These are phyloP conservation scores for Sebastes cheni DNA, from an alignment of 2,797 vertebrate genomes.

Conservation along the genomic window DNA sequence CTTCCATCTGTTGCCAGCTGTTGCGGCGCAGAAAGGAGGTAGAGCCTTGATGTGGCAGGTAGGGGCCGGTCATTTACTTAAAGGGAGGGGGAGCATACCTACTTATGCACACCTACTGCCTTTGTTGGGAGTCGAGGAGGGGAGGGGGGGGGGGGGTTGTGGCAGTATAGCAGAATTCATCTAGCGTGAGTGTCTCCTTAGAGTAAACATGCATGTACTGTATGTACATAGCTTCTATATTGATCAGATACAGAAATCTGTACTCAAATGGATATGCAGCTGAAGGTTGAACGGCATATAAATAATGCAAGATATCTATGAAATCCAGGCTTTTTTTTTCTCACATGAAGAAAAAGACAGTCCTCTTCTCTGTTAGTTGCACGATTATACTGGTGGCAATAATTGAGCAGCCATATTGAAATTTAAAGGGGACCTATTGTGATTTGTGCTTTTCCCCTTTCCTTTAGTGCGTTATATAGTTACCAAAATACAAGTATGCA, in stretches of 20 bases:
- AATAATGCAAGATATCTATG: slow-evolving; percentile 79
- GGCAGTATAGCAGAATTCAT: slow-evolving; percentile 15
- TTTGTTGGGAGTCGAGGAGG: neutral
- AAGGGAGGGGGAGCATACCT: slow-evolving; percentile 23
- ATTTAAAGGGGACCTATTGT: neutral
- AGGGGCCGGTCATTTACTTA: slow-evolving; percentile 44
- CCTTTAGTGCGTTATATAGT: no score
- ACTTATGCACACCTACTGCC: neutral
- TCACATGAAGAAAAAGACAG: slow-evolving; percentile 40
- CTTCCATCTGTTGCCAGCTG: slow-evolving; percentile 75
- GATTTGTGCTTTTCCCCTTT: no score
- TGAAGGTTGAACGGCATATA: slow-evolving; percentile 81
- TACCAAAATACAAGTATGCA: no score
- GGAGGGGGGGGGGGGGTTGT: neutral
- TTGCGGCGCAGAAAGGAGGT: slow-evolving; percentile 47
- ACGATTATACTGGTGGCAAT: neutral
- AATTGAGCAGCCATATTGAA: neutral
- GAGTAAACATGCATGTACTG: neutral
- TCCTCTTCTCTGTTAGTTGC: slow-evolving; percentile 51
- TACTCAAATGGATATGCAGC: slow-evolving; percentile 68
- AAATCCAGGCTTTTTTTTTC: slow-evolving; percentile 69
- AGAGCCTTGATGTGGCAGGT: slow-evolving; percentile 49
- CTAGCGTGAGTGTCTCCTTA: neutral
- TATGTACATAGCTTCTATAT: neutral
- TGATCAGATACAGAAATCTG: slow-evolving; percentile 13